phyloP scores from a whole-genome alignment of 2,888 invertebrate species.

The Lepas anatifera region DNA sequence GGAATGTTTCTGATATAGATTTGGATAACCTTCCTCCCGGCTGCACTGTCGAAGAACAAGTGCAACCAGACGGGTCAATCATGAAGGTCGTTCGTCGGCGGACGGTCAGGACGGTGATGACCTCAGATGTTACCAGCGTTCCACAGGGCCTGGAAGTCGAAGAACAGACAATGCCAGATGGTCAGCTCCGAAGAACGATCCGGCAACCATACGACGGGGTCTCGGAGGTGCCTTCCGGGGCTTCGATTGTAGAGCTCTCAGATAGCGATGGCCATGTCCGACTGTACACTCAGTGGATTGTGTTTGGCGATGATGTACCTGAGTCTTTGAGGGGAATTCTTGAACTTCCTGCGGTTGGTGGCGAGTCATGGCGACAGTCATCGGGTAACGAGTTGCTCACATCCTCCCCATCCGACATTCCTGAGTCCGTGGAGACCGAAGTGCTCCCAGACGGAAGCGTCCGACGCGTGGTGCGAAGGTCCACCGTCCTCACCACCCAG shows the following conservation, averaged over 20 bases:
- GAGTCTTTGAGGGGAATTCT: neutral
- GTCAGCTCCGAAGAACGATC: neutral
- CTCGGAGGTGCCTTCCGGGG: neutral
- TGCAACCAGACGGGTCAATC: neutral
- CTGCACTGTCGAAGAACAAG: slow-evolving; percentile 1
- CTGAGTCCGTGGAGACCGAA: neutral
- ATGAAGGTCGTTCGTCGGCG: neutral
- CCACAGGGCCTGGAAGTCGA: slow-evolving; percentile 2
- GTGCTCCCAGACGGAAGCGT: neutral
- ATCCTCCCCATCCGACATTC: neutral
- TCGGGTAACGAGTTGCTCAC: neutral
- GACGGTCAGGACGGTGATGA: neutral
- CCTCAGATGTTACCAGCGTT: slow-evolving; percentile 1
- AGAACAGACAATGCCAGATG: neutral
- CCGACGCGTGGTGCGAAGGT: neutral
- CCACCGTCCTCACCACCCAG: slow-evolving; percentile 4
- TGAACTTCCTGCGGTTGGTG: neutral
- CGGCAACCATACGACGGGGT: neutral
- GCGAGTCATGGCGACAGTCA: neutral
- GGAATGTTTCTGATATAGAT: slow-evolving; percentile 1
- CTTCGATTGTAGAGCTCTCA: neutral
- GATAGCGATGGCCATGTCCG: neutral
- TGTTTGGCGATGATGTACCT: neutral
- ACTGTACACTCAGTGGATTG: neutral
- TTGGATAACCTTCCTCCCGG: neutral